Conservation (phyloP, 2,888 invertebrate species). For the Lysandra coridon region DNA sequence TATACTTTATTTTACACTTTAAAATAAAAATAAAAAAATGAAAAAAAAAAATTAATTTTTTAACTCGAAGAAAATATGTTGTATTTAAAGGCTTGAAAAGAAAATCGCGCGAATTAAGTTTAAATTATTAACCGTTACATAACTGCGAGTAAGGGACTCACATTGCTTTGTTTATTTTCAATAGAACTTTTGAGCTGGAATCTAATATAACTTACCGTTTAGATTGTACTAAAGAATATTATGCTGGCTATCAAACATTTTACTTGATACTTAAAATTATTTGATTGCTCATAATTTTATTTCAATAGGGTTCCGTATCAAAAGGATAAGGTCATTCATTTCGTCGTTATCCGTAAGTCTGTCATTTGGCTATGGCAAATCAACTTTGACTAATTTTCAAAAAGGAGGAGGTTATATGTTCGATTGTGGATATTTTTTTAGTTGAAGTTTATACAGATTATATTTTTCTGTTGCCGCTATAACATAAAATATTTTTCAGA, state of each 20-base stretch:
- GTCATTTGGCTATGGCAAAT: too few species aligned
- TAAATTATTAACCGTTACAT: constrained; percentile 22
- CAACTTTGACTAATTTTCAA: too few species aligned
- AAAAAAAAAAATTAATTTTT: background rate
- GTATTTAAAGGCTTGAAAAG: constrained; percentile 22
- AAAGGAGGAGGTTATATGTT: too few species aligned
- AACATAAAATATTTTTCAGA: too few species aligned
- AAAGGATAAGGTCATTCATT: too few species aligned
- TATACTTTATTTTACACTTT: background rate
- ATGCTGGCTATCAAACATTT: background rate
- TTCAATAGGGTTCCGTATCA: background rate
- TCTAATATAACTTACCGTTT: background rate
- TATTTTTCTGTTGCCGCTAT: too few species aligned
- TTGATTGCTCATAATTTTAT: background rate
- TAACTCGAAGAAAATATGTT: background rate
- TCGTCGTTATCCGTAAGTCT: too few species aligned
- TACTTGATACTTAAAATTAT: too few species aligned
- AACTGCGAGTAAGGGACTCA: background rate
- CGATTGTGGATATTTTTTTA: too few species aligned
- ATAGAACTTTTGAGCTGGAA: background rate
- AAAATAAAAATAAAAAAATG: background rate
- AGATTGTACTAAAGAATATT: background rate
- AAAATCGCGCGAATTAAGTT: constrained; percentile 26
- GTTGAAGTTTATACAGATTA: too few species aligned
- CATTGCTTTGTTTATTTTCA: constrained; percentile 21